phyloP scores from a whole-genome alignment of 2,888 invertebrate genomes.

The Athripsodes cinereus region DNA sequence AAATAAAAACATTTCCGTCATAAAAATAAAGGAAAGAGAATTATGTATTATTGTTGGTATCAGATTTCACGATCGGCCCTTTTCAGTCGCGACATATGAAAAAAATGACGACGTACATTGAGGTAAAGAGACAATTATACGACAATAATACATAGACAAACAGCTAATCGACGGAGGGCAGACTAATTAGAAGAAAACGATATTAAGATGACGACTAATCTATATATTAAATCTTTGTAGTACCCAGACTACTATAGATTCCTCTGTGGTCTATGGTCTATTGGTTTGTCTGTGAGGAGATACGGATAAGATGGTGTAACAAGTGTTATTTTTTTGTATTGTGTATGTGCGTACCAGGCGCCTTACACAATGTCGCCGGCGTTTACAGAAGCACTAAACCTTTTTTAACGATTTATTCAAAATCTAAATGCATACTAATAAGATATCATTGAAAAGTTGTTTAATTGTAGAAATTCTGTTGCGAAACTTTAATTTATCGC shows the following conservation, averaged over 20 bases:
- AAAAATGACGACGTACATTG: constrained; percentile 5
- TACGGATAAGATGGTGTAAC: not conserved
- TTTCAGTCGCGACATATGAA: constrained; percentile 11
- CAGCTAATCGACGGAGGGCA: not conserved
- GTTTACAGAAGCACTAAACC: constrained; percentile 10
- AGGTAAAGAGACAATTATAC: constrained; percentile 7
- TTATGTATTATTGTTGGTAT: constrained; percentile 1
- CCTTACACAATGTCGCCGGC: constrained; percentile 14
- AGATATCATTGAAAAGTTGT: too few relatives aligned
- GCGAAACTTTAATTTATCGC: too few relatives aligned
- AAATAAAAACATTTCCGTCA: constrained; percentile 20
- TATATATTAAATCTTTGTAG: not conserved
- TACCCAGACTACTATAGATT: not conserved
- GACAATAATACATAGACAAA: too few relatives aligned
- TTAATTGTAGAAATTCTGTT: too few relatives aligned
- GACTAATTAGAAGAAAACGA: not conserved
- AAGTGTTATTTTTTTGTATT: constrained; percentile 13
- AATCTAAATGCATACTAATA: too few relatives aligned
- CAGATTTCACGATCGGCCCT: constrained; percentile 9
- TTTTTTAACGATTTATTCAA: too few relatives aligned
- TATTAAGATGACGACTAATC: not conserved
- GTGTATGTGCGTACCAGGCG: not conserved
- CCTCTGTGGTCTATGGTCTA: too few relatives aligned
- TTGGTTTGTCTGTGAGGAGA: not conserved
- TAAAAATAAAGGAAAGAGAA: constrained; percentile 9